Conservation (phyloP, 2,113 vertebrate species). For the Polypterus senegalus region DNA sequence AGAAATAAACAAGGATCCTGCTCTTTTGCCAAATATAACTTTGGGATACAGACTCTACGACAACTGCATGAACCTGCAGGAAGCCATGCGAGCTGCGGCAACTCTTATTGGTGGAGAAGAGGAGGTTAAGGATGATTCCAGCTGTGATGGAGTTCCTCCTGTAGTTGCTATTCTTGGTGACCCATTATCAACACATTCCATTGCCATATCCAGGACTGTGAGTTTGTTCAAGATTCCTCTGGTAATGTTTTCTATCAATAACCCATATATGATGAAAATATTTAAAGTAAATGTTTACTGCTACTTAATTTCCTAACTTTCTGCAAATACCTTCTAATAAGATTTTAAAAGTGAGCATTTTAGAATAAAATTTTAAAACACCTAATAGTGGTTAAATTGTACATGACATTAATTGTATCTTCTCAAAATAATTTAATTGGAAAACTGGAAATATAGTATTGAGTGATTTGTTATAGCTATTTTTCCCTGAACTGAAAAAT, state of each 20-base stretch:
- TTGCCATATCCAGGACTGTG: neutral
- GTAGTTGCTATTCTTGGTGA: slow-evolving; percentile 1
- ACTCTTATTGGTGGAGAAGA: neutral
- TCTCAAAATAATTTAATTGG: too few relatives aligned
- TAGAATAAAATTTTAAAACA: neutral
- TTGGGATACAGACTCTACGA: slow-evolving; percentile 5
- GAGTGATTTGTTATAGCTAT: too few relatives aligned
- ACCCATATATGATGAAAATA: too few relatives aligned
- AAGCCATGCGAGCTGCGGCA: neutral
- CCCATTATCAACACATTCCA: slow-evolving; percentile 4
- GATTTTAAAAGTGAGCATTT: neutral
- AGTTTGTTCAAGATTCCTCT: slow-evolving; percentile 2
- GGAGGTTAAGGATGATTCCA: neutral
- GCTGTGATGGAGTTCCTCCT: neutral
- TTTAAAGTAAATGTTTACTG: too few relatives aligned
- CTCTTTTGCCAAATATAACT: slow-evolving; percentile 1
- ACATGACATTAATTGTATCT: neutral
- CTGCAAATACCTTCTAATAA: neutral
- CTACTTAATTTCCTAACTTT: neutral
- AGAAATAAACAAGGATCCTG: slow-evolving; percentile 4
- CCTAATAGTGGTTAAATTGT: neutral
- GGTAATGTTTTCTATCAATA: neutral
- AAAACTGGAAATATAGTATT: too few relatives aligned
- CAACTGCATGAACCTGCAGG: neutral
- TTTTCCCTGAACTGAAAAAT: too few relatives aligned